phyloP scores from a whole-genome alignment of 2,888 invertebrate species.

The Metacarcinus magister region DNA sequence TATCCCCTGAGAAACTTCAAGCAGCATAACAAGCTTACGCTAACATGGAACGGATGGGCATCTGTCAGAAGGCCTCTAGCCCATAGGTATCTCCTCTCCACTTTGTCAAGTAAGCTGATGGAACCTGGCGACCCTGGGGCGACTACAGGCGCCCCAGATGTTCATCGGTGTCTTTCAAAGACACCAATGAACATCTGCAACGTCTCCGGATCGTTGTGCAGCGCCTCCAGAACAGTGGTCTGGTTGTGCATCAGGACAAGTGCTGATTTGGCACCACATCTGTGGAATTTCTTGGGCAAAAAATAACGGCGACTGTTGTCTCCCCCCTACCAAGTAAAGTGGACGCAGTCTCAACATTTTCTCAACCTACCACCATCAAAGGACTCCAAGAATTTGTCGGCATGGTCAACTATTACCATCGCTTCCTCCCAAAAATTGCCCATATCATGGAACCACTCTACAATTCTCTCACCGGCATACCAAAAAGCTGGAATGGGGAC shows the following conservation, averaged over 20 bases:
- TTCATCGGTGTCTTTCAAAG: background rate
- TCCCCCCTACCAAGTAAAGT: background rate
- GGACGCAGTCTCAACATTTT: background rate
- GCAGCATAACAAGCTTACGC: background rate
- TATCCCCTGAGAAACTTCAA: too few relatives aligned
- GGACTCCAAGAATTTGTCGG: background rate
- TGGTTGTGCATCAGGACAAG: too few relatives aligned
- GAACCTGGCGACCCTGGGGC: background rate
- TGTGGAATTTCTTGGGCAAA: background rate
- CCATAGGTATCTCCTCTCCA: background rate
- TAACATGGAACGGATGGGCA: background rate
- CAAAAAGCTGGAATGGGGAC: too few relatives aligned
- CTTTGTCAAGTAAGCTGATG: background rate
- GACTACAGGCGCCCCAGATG: background rate
- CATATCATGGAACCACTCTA: too few relatives aligned
- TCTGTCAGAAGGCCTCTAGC: background rate
- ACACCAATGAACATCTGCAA: background rate
- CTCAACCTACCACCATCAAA: background rate
- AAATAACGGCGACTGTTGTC: too few relatives aligned
- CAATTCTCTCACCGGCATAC: too few relatives aligned
- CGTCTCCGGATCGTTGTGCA: background rate
- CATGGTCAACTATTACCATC: conserved; percentile 6
- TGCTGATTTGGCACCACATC: too few relatives aligned
- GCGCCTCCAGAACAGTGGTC: background rate
- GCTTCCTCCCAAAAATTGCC: background rate